Conservation (phyloP, 2,797 vertebrate genomes). For the Eutrigla gurnardus region DNA sequence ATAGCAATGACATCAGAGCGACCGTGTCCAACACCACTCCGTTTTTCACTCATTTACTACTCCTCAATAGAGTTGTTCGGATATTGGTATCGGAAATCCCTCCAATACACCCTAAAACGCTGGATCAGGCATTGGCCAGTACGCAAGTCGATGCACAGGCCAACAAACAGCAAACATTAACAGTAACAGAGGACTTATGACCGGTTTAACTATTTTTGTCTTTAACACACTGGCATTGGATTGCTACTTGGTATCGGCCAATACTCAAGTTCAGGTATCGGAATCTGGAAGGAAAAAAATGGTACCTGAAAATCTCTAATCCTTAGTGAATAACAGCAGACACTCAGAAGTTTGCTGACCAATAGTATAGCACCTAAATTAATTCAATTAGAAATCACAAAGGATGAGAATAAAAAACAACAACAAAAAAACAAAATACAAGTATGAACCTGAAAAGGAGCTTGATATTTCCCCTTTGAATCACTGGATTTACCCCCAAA, state of each 20-base stretch:
- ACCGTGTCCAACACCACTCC: neutral
- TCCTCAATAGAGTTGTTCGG: neutral
- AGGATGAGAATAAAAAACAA: no score
- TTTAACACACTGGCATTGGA: no score
- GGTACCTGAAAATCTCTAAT: neutral
- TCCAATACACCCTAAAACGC: neutral
- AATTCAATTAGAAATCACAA: neutral
- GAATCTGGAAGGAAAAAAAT: neutral
- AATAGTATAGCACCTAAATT: neutral
- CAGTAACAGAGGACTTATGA: neutral
- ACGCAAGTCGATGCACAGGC: no score
- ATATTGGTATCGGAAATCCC: neutral
- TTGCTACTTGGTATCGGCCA: no score
- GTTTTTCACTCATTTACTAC: neutral
- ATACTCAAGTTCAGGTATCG: neutral
- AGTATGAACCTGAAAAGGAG: neutral
- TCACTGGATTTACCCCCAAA: neutral
- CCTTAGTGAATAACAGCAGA: neutral
- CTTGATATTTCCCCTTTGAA: neutral
- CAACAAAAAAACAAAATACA: no score
- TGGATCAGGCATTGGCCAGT: no score
- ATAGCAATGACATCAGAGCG: neutral
- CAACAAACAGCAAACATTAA: no score
- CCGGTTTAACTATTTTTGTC: neutral
- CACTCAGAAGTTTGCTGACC: neutral